Percentiles rank a stretch among this genome's conserved stretches.
Evolutionary conservation across 2,888 invertebrate genomes (phyloP).

Genomic region (Drosophila antonietae): DNA sequence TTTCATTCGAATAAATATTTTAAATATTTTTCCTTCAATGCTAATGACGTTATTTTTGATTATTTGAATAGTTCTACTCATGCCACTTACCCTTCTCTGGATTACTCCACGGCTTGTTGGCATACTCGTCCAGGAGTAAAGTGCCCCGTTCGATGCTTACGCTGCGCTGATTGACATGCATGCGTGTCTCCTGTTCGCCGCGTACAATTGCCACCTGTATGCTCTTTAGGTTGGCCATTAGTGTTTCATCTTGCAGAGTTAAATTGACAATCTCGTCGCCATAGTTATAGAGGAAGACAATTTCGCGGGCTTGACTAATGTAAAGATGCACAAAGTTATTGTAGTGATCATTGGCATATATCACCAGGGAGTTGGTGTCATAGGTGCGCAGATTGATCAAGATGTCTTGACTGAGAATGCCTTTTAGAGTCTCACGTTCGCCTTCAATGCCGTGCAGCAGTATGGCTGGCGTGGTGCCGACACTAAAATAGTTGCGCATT

Average conservation of each 20-base stretch:
- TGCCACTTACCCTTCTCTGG: slow-evolving; percentile 88
- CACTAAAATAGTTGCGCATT: slow-evolving; percentile 91
- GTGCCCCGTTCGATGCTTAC: slow-evolving; percentile 89
- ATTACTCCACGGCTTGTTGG: slow-evolving; percentile 94
- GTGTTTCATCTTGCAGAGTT: slow-evolving; percentile 89
- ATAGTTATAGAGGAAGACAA: slow-evolving; percentile 93
- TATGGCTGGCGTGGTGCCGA: slow-evolving; percentile 86
- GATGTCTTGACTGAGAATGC: slow-evolving; percentile 91
- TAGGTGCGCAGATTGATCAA: slow-evolving; percentile 96
- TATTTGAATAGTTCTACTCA: too few relatives aligned
- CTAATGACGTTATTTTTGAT: too few relatives aligned
- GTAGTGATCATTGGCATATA: slow-evolving; percentile 96
- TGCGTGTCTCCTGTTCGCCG: slow-evolving; percentile 89
- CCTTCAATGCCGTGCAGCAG: slow-evolving; percentile 79
- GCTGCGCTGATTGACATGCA: slow-evolving; percentile 93
- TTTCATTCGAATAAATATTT: too few relatives aligned
- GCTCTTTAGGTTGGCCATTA: slow-evolving; percentile 91
- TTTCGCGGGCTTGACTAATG: slow-evolving; percentile 91
- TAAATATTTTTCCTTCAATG: too few relatives aligned
- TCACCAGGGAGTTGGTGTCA: slow-evolving; percentile 91
- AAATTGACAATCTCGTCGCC: slow-evolving; percentile 92
- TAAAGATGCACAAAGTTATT: slow-evolving; percentile 97
- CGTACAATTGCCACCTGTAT: slow-evolving; percentile 95
- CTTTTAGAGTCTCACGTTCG: slow-evolving; percentile 87
- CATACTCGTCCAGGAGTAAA: slow-evolving; percentile 90